Percentiles rank a stretch among this genome's conserved stretches.
These are phyloP conservation scores for Ammospiza nelsoni DNA, from an alignment of 2,113 vertebrate genomes.

Conservation along the genomic window DNA sequence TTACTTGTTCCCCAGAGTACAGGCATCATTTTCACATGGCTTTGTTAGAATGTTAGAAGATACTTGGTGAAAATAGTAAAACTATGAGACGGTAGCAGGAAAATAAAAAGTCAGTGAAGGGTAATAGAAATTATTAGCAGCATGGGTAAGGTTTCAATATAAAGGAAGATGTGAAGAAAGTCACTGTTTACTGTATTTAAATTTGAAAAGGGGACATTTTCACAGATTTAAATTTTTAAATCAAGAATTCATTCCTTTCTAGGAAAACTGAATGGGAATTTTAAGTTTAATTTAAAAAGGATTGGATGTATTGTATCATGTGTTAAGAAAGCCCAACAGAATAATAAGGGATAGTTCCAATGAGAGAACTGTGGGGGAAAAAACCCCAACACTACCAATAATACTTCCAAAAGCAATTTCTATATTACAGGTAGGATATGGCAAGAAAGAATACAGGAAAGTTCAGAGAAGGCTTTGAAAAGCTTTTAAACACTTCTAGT, in stretches of 20 bases:
- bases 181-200: background rate
- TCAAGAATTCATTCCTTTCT: background rate
- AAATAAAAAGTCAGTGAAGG: slow-evolving; percentile 5
- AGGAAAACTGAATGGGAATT: background rate
- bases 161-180: background rate
- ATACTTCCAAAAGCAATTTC: background rate
- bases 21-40: background rate
- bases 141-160: background rate
- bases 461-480: background rate
- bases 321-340: background rate
- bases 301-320: background rate
- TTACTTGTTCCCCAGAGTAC: background rate
- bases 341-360: background rate
- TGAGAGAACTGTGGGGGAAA: background rate
- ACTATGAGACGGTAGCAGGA: background rate
- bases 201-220: background rate
- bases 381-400: background rate
- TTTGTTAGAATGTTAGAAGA: slow-evolving; percentile 36
- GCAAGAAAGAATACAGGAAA: background rate
- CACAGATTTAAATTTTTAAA: background rate
- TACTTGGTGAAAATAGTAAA: background rate
- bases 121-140: background rate
- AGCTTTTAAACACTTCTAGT: background rate
- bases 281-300: background rate
- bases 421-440: background rate